Base-by-base conservation (phyloP, 2,888 invertebrate genomes). In the Cryptocheilus praepositus region DNA sequence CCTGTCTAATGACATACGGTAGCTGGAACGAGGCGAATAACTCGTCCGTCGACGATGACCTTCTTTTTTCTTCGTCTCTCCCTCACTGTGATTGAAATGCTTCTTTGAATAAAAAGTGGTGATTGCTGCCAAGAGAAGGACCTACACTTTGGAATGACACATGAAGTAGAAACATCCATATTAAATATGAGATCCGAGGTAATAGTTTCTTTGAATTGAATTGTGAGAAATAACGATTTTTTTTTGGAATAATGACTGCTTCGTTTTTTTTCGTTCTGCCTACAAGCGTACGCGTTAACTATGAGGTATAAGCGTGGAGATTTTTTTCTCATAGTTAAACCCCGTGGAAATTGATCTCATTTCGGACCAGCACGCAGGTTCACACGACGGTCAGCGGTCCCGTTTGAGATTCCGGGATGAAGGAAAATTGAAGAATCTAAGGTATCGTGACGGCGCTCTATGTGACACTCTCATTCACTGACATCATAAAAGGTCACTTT, bases 401-500 rank as follows among this genome's bases (percentile, higher is more conserved):
- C 43, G 62, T 46, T 60, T 64, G 64, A 11, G 36, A 36, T 5
- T 36, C 13, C 36, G 66, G 69, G 45, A 58, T 45, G 46, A 59
- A 67, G 74, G 67, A 36, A 78, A 78, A 76, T 76, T 74, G 74
- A 59, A 71, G 76, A 76, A 78, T 78, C 74, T 53, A 18, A 57
- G 43, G 70, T 46, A 73, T 73, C 73, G 70, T 63, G 70, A 58
- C 68, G 57, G 65, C 73, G 60, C 71, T 70, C 82, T 79, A 74
- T 79, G 79, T 76, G 82, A 80, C 82, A 72, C 71, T 76, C 67
- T 66, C 67, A 77, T 79, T 80, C 80, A 74, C 73, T 61, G 75
- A 57, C 64, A 70, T 79, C 85, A 81, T 85, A 83, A 85, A 85
- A 83, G 83, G 81, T 83, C 84, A 85, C 84, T 84, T 83, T 82